Base-by-base conservation (phyloP, 2,113 vertebrate genomes). In the Indicator indicator region DNA sequence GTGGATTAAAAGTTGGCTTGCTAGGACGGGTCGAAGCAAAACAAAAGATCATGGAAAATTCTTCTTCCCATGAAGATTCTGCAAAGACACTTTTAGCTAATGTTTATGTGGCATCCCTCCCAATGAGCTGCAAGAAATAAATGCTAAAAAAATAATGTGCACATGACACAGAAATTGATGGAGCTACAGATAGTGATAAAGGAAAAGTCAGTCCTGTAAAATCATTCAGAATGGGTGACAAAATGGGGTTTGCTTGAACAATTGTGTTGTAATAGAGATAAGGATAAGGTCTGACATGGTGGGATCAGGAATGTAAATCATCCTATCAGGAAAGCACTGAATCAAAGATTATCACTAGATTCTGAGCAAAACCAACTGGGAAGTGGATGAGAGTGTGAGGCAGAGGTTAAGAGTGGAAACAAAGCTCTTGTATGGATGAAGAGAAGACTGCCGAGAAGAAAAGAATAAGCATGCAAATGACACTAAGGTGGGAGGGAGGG, bases 131-230 rank as follows among this genome's bases (percentile, higher is more conserved):
- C 27, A 70, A 76, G 52, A 90, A 92, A 89, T 3, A 62, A 88
- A 79, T 14, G 40, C 9, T 58, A n/a, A 56, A 46, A 46, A 75
- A n/a, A n/a, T 46, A 46, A 33, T 33, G 26, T 68, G 40, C 56
- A 91, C 78, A 73, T 80, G 68, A 83, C 73, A 79, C 12, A 87
- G 85, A 93, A 94, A 92, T 60, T 89, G 84, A 94, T 73, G 48
- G 60, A 80, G 63, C 19, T 88, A 55, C 2, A 89, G 91, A 85
- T 27, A 89, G n/a, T 5, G 63, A 94, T 89, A 95, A 89, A 90
- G 42, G 32, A 86, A 86, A 87, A 82, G 81, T 74, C 84, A 89
- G 59, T 59, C 59, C 75, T 55, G 32, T 42, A 77, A 89, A 93
- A 74, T 76, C 68, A 76, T 74, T 85, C 72, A 89, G 38, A 94